Evolutionary conservation across 2,113 vertebrate genomes (phyloP), one percentile per base, ranked within the genome.

Genomic region (Nymphicus hollandicus): DNA sequence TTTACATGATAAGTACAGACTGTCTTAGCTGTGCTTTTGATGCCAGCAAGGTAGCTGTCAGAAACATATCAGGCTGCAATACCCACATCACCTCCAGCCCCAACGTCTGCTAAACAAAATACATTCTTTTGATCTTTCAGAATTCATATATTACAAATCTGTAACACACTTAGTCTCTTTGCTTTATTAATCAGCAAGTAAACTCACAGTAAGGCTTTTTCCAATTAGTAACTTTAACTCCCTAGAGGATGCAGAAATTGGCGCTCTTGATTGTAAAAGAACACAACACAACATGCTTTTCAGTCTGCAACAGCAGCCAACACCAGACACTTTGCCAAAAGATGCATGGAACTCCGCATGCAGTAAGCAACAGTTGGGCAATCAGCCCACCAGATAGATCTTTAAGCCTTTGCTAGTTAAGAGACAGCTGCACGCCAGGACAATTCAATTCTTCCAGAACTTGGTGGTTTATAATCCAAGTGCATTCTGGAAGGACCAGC

Each of bases 251-350:
- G 46, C 27, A 87, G 55, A 69, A 87, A 56, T 44, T 17, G 6
- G 17, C 71, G 63, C 3, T 80, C 19, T 58, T 0, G 0, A 28
- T 24, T 35, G 13, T 24, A 66, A 2, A 2, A 69, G 41, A 39
- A 85, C 39, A 56, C 29, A 68, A 28, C 16, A 24, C 1, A 14
- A 20, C 25, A 74, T 0, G 0, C 33, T 47, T 56, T 83, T 60
- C 77, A 68, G 72, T 28, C 52, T 64, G 65, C n/a, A 87, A 41
- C 46, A 78, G 60, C 46, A 74, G 53, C 46, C 74, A 63, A 18
- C 43, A 81, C 8, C 50, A 63, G 49, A 47, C 13, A 25, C 37
- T 74, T 31, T 27, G 44, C 41, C 64, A 66, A 61, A 47, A 77
- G 64, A 84, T 6, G 24, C 6, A 27, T 24, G 19, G 63, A 89